These are phyloP conservation scores for Buathra laborator DNA, from an alignment of 2,888 invertebrate species.

Conservation along the genomic window DNA sequence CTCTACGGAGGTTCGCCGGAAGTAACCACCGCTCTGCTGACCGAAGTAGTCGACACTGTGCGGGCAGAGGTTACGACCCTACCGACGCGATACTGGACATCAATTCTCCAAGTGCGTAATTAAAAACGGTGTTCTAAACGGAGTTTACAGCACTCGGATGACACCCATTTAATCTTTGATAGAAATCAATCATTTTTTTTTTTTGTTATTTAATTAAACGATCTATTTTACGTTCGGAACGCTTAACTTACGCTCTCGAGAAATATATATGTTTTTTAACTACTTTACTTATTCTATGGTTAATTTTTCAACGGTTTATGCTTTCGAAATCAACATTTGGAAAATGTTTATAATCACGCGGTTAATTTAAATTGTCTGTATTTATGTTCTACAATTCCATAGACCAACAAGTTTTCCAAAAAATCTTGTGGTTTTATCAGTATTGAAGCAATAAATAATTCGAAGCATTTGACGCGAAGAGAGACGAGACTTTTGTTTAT, in stretches of 20 bases:
- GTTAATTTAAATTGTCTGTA: too few relatives aligned
- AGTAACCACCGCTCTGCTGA: constrained; percentile 6
- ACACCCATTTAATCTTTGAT: neutral
- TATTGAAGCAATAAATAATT: neutral
- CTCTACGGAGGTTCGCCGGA: constrained; percentile 37
- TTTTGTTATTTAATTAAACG: neutral
- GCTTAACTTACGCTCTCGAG: neutral
- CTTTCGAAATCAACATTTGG: too few relatives aligned
- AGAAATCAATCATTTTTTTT: neutral
- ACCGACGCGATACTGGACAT: constrained; percentile 19
- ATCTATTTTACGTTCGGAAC: neutral
- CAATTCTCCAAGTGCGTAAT: constrained; percentile 38
- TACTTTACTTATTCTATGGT: too few relatives aligned
- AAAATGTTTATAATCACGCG: too few relatives aligned
- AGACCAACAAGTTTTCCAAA: neutral
- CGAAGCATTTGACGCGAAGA: neutral
- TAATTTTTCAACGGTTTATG: too few relatives aligned
- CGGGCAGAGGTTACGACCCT: constrained; percentile 14
- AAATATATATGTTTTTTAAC: too few relatives aligned
- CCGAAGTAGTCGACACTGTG: constrained; percentile 7
- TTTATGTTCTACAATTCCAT: neutral
- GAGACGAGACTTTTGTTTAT: neutral
- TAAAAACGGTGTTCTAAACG: neutral
- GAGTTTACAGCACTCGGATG: neutral
- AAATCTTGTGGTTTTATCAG: neutral